These are phyloP conservation scores for Caenorhabditis panamensis DNA, from an alignment of 2,888 invertebrate species.

Conservation along the genomic window DNA sequence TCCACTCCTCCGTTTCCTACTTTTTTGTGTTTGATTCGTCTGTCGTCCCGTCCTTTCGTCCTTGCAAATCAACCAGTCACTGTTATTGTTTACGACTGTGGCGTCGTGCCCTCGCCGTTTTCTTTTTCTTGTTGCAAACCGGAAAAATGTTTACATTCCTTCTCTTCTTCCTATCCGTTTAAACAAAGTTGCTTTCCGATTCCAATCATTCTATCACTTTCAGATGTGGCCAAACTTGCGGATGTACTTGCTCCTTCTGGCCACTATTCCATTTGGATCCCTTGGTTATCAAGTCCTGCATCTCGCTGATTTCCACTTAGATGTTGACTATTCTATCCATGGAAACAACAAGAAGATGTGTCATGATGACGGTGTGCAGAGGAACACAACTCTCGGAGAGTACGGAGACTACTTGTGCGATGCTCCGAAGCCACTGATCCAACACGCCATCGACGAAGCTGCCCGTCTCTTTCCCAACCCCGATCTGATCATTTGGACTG, in stretches of 20 bases:
- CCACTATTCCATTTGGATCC: conserved; percentile 8
- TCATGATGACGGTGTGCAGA: conserved; percentile 59
- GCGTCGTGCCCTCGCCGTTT: background rate
- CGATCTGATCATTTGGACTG: conserved; percentile 79
- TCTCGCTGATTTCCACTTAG: conserved; percentile 78
- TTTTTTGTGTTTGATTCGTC: conserved; percentile 1
- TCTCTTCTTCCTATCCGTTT: no score
- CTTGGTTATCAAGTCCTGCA: conserved; percentile 68
- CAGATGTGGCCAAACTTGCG: conserved; percentile 51
- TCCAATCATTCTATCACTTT: background rate
- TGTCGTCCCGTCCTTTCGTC: no score
- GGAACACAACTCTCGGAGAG: conserved; percentile 66
- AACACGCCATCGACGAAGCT: conserved; percentile 71
- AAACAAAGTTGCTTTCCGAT: no score
- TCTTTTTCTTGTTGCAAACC: background rate
- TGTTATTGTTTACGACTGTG: conserved; percentile 28
- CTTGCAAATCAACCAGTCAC: background rate
- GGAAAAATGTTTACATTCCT: conserved; percentile 20
- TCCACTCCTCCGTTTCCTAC: conserved; percentile 18
- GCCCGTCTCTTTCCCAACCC: conserved; percentile 69
- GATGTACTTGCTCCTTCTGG: conserved; percentile 37
- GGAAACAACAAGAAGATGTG: conserved; percentile 74
- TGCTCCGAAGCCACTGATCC: conserved; percentile 76
- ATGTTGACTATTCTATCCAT: conserved; percentile 71
- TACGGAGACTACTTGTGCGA: conserved; percentile 80